A percentile compares a stretch with the other conserved stretches of the same genome.
Evolutionary conservation across 2,888 invertebrate species (phyloP).

Genomic region (Erebia aethiops): DNA sequence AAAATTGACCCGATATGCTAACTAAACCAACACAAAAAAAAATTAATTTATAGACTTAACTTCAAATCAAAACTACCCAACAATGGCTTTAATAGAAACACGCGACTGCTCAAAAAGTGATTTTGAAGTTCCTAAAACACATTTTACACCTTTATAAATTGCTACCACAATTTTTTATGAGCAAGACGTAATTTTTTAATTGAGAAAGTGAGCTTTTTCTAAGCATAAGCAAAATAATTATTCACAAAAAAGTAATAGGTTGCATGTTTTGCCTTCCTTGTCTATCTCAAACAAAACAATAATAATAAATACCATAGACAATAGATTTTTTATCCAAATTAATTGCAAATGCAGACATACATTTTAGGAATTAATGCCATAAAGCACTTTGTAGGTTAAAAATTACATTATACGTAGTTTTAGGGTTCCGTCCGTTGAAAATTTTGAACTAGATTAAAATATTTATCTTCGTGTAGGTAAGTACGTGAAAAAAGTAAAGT

Average conservation of each 20-base stretch:
- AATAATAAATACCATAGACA: neutral
- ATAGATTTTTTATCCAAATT: neutral
- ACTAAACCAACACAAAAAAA: neutral
- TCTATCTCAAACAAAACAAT: neutral
- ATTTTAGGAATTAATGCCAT: neutral
- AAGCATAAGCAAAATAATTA: neutral
- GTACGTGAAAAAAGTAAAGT: constrained; percentile 5
- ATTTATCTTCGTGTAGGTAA: neutral
- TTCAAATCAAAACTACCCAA: neutral
- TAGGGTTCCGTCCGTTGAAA: constrained; percentile 62
- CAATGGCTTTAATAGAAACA: constrained; percentile 3
- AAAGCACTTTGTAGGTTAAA: constrained; percentile 33
- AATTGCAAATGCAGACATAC: neutral
- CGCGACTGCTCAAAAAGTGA: constrained; percentile 35
- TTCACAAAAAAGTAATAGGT: neutral
- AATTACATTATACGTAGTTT: constrained; percentile 48
- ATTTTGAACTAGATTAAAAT: constrained; percentile 39
- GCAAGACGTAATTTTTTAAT: neutral
- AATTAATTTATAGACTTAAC: neutral
- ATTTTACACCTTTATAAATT: constrained; percentile 18
- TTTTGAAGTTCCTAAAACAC: constrained; percentile 36
- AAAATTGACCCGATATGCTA: neutral
- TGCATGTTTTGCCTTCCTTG: neutral
- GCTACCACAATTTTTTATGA: neutral
- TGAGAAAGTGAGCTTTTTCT: neutral